Base-by-base conservation (phyloP, 2,113 vertebrate genomes). In the Microtus montanus region DNA sequence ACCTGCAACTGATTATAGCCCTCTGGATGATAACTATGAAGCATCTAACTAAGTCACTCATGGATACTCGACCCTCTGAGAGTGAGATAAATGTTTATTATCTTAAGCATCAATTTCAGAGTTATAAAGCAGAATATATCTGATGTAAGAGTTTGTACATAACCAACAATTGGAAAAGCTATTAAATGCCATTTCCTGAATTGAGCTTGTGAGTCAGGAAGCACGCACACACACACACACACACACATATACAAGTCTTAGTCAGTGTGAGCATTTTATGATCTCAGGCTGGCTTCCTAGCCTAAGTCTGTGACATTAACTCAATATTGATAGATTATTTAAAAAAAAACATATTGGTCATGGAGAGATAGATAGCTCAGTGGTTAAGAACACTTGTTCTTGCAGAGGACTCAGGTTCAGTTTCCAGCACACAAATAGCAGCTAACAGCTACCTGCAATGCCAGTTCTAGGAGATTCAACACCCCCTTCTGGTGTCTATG, bases 1-100 rank as follows among this genome's bases (percentile, higher is more conserved):
- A 12, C 19, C 33, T n/a, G 68, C 33, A 20, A 20, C 15, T 47
- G 54, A 78, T 17, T 2, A 24, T 5, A 75, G 38, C 4, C 5
- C 11, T 0, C 4, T 3, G 30, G 10, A 33, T 35, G 11, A 5
- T 0, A 35, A 6, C n/a, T 87, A 11, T 47, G 1, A 19, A 0
- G 14, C 4, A 26, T n/a, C 64, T 28, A 38, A 87, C 63, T 28
- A 35, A 87, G 79, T 33, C n/a, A 26, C 35, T 85, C 35, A 35
- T 64, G 49, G 44, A 64, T 86, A 89, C 68, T 75, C 33, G 47
- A 66, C 5, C 54, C 33, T 83, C 54, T 35, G 35, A 79, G 52
- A 80, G 9, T 71, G 7, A 79, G 77, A n/a, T 79, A 61, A 75
- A 70, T 44, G n/a, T 74, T 78, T 94, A 26, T 75, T 75, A 82